Evolutionary conservation across 2,888 invertebrate species (phyloP), one percentile per base, ranked within the genome.

Genomic region (Netelia fuscicornis): DNA sequence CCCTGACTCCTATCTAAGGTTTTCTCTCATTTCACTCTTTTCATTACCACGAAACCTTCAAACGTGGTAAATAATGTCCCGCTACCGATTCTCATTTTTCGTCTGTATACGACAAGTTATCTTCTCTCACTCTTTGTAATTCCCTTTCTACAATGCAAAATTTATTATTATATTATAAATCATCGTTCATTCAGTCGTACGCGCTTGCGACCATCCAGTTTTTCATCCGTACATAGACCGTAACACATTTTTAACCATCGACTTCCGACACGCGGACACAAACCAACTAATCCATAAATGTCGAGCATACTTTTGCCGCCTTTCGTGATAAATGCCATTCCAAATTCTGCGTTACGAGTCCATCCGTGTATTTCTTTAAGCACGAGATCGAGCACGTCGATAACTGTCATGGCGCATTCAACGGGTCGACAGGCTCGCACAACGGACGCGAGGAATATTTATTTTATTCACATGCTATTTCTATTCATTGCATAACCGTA

Each of bases 221-320:
- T 70, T 58, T 62, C 76, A 17, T 42, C 6, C 56, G n/a, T 56
- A 37, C 20, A 54, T 83, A 71, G 83, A 72, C 86, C 75, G 64
- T 87, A 87, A 88, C 88, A 86, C 86, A 76, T 80, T 79, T 74
- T 81, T 25, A 52, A 79, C 83, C 89, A 81, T 86, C 84, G 76
- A 86, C 89, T 90, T 90, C 90, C 89, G 90, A 84, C 88, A 81
- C 64, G 89, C 89, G 90, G 89, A 90, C 90, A 90, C 90, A 89
- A 91, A 86, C 90, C 84, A 84, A 86, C 89, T 76, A 88, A 81
- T 76, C 90, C 90, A 62, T 58, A 76, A 84, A 85, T 83, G 75
- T 84, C 82, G 84, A 81, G 72, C 79, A 76, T 71, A 65, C 52
- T 23, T 71, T 44, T 52, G 52, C 54, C 76, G 78, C 85, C 83